These are phyloP conservation scores for Ophiodon elongatus DNA, from an alignment of 2,113 vertebrate genomes.

Conservation along the genomic window DNA sequence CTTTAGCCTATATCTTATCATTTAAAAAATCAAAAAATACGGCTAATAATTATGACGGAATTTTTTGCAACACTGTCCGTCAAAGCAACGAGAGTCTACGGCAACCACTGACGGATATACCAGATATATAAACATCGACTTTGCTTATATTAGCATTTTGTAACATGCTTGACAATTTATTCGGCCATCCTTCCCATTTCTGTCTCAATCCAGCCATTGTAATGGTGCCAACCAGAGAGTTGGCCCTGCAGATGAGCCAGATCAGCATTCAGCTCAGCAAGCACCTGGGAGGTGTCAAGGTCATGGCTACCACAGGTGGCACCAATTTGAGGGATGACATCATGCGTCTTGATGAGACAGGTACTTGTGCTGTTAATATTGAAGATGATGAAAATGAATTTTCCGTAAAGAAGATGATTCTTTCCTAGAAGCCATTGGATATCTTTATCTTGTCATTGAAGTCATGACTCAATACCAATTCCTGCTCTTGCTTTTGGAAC, in stretches of 20 bases:
- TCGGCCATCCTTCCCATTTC: background rate
- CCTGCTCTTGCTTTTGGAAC: background rate
- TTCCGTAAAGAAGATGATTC: background rate
- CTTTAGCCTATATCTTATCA: no score
- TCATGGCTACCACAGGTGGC: slow-evolving; percentile 84
- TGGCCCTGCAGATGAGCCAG: slow-evolving; percentile 83
- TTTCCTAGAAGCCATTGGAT: no score
- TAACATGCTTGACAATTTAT: background rate
- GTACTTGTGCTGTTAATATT: slow-evolving; percentile 36
- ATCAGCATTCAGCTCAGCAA: slow-evolving; percentile 83
- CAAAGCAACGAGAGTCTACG: background rate
- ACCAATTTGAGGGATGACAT: slow-evolving; percentile 84
- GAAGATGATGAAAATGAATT: background rate
- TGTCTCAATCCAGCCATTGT: slow-evolving; percentile 74
- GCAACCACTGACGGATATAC: background rate
- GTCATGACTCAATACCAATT: background rate
- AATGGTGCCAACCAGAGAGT: slow-evolving; percentile 82
- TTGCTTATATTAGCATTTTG: background rate
- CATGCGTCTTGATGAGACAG: slow-evolving; percentile 83
- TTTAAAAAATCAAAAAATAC: no score
- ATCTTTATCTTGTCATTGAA: background rate
- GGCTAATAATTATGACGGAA: no score
- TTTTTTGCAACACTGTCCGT: no score
- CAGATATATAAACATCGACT: background rate
- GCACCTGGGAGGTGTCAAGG: slow-evolving; percentile 81